Conservation (phyloP, 2,113 vertebrate genomes). For the Mormyrus lacerda region DNA sequence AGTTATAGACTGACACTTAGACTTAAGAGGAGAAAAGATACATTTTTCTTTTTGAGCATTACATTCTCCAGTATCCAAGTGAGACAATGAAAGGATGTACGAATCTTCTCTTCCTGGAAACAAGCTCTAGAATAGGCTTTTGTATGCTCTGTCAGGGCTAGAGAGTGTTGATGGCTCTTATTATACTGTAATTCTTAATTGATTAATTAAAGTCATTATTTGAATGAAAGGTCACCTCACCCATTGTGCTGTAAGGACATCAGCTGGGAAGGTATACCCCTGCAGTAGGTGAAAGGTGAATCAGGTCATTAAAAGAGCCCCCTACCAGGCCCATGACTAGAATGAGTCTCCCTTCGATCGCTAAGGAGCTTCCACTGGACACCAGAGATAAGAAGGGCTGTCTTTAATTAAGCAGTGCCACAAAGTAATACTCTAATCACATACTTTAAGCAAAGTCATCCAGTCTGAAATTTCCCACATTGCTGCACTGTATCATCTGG, state of each 20-base stretch:
- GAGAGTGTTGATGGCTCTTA: not conserved
- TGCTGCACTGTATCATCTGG: not conserved
- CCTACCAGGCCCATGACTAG: not conserved
- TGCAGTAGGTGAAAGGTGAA: not conserved
- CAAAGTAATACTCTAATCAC: slow-evolving; percentile 4
- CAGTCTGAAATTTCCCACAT: not conserved
- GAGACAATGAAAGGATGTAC: not conserved
- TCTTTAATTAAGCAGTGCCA: slow-evolving; percentile 5
- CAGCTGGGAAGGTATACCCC: not conserved
- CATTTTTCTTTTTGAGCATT: not conserved
- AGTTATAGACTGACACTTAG: not conserved
- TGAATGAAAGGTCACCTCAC: not conserved
- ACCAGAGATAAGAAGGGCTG: not conserved
- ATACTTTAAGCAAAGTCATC: slow-evolving; percentile 1
- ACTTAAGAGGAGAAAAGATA: not conserved
- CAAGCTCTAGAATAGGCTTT: not conserved
- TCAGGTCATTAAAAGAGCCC: not conserved
- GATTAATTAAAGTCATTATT: slow-evolving; percentile 5
- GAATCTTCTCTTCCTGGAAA: not conserved
- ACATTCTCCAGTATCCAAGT: not conserved
- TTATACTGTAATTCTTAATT: not conserved
- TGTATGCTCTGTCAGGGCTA: not conserved
- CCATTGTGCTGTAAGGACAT: not conserved
- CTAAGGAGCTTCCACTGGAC: not conserved
- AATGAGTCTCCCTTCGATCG: not conserved